Conservation (phyloP, 2,888 invertebrate species). For the Keiferia lycopersicella region DNA sequence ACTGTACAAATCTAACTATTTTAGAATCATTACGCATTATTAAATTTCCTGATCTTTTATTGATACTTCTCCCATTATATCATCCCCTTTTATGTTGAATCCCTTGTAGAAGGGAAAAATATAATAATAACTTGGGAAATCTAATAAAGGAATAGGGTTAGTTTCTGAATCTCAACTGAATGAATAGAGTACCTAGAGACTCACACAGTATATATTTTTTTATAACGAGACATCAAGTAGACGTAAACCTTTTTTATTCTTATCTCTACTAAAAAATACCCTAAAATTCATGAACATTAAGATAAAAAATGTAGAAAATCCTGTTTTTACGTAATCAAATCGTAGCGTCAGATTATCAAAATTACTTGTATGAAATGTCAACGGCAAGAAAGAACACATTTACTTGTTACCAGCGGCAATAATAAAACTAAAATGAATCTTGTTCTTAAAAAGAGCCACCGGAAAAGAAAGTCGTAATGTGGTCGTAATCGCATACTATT, state of each 20-base stretch:
- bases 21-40: background rate
- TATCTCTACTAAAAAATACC: no score
- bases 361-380: constrained; percentile 5
- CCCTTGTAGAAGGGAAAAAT: background rate
- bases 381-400: background rate
- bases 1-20: constrained; percentile 3
- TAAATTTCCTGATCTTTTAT: background rate
- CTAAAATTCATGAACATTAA: background rate
- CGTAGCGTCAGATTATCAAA: constrained; percentile 16
- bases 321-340: constrained; percentile 10
- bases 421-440: constrained; percentile 22
- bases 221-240: no score
- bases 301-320: constrained; percentile 4
- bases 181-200: no score
- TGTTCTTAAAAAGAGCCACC: background rate
- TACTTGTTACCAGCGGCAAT: background rate
- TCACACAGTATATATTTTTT: no score
- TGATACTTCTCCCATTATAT: background rate
- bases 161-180: no score
- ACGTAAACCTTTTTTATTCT: no score
- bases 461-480: constrained; percentile 25
- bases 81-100: background rate
- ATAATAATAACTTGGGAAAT: no score
- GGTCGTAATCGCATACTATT: constrained; percentile 18
- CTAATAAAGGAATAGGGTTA: no score